These are phyloP conservation scores for Tethya wilhelma DNA, from an alignment of 37 sponge, comb jelly and placozoan genomes.

Conservation along the genomic window DNA sequence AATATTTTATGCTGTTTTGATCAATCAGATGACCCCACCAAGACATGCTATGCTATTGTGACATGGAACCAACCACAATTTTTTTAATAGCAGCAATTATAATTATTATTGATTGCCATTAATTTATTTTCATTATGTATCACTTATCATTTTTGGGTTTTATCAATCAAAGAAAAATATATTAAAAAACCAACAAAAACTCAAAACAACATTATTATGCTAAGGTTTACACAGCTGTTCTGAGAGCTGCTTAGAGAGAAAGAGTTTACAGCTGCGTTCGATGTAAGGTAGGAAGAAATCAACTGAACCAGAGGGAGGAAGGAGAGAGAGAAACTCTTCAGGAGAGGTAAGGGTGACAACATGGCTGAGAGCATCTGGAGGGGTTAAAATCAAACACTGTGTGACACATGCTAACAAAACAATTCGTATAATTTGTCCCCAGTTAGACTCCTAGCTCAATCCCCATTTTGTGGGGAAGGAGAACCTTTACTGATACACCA, in stretches of 20 bases:
- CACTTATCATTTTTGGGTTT: too few relatives aligned
- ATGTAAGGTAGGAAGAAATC: constrained; percentile 61
- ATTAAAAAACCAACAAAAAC: too few relatives aligned
- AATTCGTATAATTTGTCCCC: background rate
- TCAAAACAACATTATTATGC: too few relatives aligned
- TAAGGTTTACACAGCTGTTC: too few relatives aligned
- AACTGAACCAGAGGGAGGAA: constrained; percentile 45
- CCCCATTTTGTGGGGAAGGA: background rate
- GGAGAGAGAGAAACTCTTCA: constrained; percentile 49
- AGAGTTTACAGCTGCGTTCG: constrained; percentile 47
- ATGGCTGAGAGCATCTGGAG: constrained; percentile 47
- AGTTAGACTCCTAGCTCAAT: background rate
- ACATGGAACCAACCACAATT: too few relatives aligned
- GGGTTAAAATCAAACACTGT: background rate
- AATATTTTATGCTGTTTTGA: too few relatives aligned
- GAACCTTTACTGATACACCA: background rate
- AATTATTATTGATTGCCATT: too few relatives aligned
- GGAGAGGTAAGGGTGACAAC: constrained; percentile 45
- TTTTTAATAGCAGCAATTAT: too few relatives aligned
- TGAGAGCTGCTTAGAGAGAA: constrained; percentile 21
- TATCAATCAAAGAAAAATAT: too few relatives aligned
- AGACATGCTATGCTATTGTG: too few relatives aligned
- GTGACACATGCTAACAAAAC: background rate
- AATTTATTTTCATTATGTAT: too few relatives aligned
- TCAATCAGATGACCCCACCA: too few relatives aligned